phyloP scores from a whole-genome alignment of 1,140 invertebrate genomes.

The Lasaia peninsularis region DNA sequence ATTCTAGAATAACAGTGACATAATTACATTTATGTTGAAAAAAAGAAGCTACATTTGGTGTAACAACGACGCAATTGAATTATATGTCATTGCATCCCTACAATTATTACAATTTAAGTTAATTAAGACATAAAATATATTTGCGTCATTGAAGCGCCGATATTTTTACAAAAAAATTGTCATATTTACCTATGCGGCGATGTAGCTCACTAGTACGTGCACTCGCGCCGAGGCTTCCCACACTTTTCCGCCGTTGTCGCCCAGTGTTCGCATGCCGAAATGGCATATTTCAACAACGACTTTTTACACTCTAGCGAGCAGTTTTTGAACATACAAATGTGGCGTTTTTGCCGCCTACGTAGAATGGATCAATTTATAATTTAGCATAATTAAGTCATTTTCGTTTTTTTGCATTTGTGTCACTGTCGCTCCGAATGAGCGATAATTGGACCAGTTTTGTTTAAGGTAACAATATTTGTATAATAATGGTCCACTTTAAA shows the following conservation, averaged over 20 bases:
- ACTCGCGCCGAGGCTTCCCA: background rate
- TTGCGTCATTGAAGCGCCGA: background rate
- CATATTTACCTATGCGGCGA: slow-evolving; percentile 14
- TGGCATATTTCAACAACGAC: slow-evolving; percentile 14
- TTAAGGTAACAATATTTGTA: no score
- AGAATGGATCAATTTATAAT: background rate
- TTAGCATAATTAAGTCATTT: slow-evolving; percentile 7
- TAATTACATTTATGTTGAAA: no score
- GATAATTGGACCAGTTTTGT: no score
- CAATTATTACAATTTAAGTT: no score
- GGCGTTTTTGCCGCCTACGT: background rate
- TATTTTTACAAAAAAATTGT: background rate
- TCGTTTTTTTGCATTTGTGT: background rate
- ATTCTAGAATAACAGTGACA: no score
- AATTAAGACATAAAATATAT: background rate
- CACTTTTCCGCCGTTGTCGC: slow-evolving; percentile 9
- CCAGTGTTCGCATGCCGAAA: slow-evolving; percentile 11
- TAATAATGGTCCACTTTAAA: no score
- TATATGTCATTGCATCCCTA: no score
- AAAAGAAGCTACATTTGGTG: no score
- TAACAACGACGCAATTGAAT: no score
- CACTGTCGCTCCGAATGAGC: slow-evolving; percentile 29
- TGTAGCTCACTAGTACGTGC: background rate
- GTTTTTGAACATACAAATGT: slow-evolving; percentile 15
- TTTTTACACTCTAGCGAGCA: slow-evolving; percentile 1